Conservation (phyloP, 2,113 vertebrate species). For the Balaeniceps rex region DNA sequence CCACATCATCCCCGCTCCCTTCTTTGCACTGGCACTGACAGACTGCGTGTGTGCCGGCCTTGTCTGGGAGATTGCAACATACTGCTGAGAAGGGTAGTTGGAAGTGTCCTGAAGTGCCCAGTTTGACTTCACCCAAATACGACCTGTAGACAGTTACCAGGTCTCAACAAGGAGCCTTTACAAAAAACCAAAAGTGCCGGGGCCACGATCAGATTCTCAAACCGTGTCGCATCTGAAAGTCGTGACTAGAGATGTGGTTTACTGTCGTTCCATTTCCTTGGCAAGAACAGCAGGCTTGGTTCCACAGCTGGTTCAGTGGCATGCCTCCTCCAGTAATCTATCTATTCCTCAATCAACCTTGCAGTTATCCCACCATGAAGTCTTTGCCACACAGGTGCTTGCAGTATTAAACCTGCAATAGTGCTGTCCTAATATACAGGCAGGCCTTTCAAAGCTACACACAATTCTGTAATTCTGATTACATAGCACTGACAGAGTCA, state of each 20-base stretch:
- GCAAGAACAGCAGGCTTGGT: neutral
- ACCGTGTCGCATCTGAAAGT: neutral
- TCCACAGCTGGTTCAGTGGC: neutral
- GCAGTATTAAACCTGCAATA: neutral
- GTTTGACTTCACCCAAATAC: neutral
- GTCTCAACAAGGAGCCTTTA: neutral
- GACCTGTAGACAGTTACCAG: neutral
- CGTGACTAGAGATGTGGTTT: neutral
- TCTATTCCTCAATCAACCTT: neutral
- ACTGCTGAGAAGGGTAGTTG: neutral
- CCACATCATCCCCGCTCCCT: neutral
- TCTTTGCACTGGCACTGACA: neutral
- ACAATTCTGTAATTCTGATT: neutral
- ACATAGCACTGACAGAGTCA: neutral
- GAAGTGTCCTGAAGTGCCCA: neutral
- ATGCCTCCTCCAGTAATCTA: neutral
- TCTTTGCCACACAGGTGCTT: neutral
- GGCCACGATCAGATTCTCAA: neutral
- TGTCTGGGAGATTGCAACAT: neutral
- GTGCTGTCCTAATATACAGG: neutral
- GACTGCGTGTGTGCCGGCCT: neutral
- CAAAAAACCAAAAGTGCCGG: fast-evolving
- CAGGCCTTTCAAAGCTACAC: neutral
- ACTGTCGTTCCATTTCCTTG: neutral
- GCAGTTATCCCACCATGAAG: neutral